Evolutionary conservation across 2,888 invertebrate genomes (phyloP).

Genomic region (Parnassius mnemosyne): DNA sequence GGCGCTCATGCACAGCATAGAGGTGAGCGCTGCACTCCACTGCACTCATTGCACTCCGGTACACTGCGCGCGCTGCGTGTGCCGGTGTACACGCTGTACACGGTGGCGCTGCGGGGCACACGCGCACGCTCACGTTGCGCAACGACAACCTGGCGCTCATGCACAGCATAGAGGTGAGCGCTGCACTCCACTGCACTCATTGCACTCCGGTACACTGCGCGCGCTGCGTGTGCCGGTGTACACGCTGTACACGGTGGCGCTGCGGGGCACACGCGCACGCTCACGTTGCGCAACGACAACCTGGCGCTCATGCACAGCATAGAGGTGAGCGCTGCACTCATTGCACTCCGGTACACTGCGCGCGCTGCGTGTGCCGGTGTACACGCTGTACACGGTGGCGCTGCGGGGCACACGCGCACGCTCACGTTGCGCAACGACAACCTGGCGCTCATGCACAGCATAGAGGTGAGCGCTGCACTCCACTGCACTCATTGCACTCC

Average conservation of each 20-base stretch:
- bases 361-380: slow-evolving; percentile 86
- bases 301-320: slow-evolving; percentile 89
- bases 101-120: slow-evolving; percentile 88
- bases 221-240: slow-evolving; percentile 88
- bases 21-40: slow-evolving; percentile 71
- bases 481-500: neutral
- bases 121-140: slow-evolving; percentile 84
- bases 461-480: slow-evolving; percentile 83
- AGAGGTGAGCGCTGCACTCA: slow-evolving; percentile 81
- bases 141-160: slow-evolving; percentile 88
- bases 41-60: no score
- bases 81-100: slow-evolving; percentile 89
- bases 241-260: slow-evolving; percentile 91
- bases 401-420: slow-evolving; percentile 84
- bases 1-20: slow-evolving; percentile 88
- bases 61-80: slow-evolving; percentile 86
- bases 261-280: slow-evolving; percentile 83
- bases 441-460: slow-evolving; percentile 87
- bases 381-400: slow-evolving; percentile 93
- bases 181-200: no score
- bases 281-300: slow-evolving; percentile 88
- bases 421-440: slow-evolving; percentile 88
- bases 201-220: slow-evolving; percentile 75
- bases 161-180: slow-evolving; percentile 86
- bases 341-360: slow-evolving; percentile 79